Conservation (phyloP, 2,888 invertebrate genomes). For the Drosophila neonasuta region DNA sequence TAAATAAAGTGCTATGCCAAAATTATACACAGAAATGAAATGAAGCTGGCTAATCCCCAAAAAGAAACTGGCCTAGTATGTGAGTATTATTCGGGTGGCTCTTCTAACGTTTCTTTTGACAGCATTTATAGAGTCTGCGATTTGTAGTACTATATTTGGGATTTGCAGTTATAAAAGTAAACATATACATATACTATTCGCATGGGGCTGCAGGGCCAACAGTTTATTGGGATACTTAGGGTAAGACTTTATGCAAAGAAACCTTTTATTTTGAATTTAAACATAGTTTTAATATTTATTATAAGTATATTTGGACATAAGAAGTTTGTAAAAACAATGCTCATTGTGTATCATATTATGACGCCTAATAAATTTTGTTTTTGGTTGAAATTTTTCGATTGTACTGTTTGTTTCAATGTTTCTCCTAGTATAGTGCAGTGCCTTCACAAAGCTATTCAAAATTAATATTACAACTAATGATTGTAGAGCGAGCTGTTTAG, state of each 20-base stretch:
- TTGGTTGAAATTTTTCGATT: slow-evolving; percentile 24
- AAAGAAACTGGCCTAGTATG: slow-evolving; percentile 51
- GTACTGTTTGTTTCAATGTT: not conserved
- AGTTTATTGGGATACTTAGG: slow-evolving; percentile 47
- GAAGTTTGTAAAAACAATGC: slow-evolving; percentile 47
- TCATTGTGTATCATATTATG: slow-evolving; percentile 34
- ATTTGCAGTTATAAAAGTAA: slow-evolving; percentile 26
- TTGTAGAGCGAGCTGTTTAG: no score
- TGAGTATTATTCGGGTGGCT: slow-evolving; percentile 50
- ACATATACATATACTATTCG: slow-evolving; percentile 3
- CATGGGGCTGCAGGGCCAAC: slow-evolving; percentile 31
- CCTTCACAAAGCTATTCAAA: no score
- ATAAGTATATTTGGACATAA: slow-evolving; percentile 49
- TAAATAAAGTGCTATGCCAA: slow-evolving; percentile 38
- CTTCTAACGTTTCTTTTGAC: slow-evolving; percentile 67
- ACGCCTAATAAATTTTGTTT: slow-evolving; percentile 50
- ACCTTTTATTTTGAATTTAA: slow-evolving; percentile 23
- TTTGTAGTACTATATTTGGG: slow-evolving; percentile 45
- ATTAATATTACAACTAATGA: no score
- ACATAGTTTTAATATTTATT: slow-evolving; percentile 15
- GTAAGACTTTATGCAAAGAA: slow-evolving; percentile 45
- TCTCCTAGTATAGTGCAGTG: not conserved
- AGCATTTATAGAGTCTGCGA: slow-evolving; percentile 47
- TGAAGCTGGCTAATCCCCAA: slow-evolving; percentile 34
- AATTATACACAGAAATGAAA: slow-evolving; percentile 40